phyloP scores from a whole-genome alignment of 1,140 invertebrate species.

The Caerostris extrusa region DNA sequence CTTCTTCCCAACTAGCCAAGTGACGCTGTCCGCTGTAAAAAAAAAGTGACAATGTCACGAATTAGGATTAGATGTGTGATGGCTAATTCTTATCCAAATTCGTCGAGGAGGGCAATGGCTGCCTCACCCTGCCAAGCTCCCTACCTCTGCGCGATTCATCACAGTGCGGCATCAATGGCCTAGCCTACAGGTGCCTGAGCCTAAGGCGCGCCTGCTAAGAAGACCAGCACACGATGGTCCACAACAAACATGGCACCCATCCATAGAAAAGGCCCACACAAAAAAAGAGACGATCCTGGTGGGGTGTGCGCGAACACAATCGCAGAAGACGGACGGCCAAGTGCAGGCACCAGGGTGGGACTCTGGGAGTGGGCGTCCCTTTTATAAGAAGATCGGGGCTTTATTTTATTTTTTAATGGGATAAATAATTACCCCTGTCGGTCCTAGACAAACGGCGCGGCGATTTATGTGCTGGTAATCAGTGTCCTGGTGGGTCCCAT shows the following conservation, averaged over 20 bases:
- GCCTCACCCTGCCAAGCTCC: not conserved
- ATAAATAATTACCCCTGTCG: conserved; percentile 71
- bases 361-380: conserved; percentile 63
- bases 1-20: too few relatives aligned
- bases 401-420: conserved; percentile 72
- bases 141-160: conserved; percentile 64
- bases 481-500: conserved; percentile 7
- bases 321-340: conserved; percentile 58
- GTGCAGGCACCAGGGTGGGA: conserved; percentile 47
- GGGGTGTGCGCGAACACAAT: conserved; percentile 43
- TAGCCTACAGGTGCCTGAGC: conserved; percentile 64
- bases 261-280: not conserved
- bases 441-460: conserved; percentile 42
- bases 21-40: too few relatives aligned
- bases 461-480: conserved; percentile 66
- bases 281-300: not conserved
- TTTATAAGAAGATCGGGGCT: conserved; percentile 46
- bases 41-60: not conserved
- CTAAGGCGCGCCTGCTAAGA: conserved; percentile 34
- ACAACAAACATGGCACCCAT: conserved; percentile 58
- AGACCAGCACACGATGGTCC: conserved; percentile 42
- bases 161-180: conserved; percentile 54
- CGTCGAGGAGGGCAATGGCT: not conserved
- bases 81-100: not conserved
- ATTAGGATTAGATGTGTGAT: not conserved